Evolutionary conservation across 64 coral and sea anemone genomes (phyloP).

Genomic region (Astreopora myriophthalma): DNA sequence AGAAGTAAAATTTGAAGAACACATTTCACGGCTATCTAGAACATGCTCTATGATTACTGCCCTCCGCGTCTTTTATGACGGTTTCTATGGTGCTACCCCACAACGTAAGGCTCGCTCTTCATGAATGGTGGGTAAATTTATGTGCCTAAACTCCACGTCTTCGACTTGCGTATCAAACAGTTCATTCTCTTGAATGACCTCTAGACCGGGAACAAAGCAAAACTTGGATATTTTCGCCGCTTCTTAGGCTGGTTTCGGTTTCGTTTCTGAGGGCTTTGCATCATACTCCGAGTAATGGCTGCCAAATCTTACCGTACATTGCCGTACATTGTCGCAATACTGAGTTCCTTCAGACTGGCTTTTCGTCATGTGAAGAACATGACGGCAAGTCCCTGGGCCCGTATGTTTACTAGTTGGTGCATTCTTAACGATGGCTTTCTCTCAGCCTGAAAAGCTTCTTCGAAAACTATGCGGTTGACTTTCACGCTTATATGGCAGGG

Average conservation of each 20-base stretch:
- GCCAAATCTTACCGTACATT: slow-evolving; percentile 15
- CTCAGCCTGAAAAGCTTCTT: too few relatives aligned
- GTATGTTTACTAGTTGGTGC: too few relatives aligned
- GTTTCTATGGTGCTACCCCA: not conserved
- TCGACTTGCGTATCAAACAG: not conserved
- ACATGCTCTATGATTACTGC: too few relatives aligned
- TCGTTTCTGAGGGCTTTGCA: slow-evolving; percentile 10
- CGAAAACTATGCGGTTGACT: too few relatives aligned
- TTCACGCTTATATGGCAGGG: too few relatives aligned
- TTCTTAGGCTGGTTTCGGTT: slow-evolving; percentile 49
- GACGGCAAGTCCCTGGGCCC: too few relatives aligned
- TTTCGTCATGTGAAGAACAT: too few relatives aligned
- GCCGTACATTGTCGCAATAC: too few relatives aligned
- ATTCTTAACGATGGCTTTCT: too few relatives aligned
- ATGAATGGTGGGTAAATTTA: slow-evolving; percentile 5
- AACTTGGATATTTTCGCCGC: slow-evolving; percentile 48
- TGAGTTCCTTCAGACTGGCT: too few relatives aligned
- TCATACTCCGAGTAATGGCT: slow-evolving; percentile 6
- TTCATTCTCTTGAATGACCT: slow-evolving; percentile 62
- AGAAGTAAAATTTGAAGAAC: too few relatives aligned
- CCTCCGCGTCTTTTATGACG: not conserved
- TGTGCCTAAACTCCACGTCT: not conserved
- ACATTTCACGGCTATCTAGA: too few relatives aligned
- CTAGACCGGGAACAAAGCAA: slow-evolving; percentile 48
- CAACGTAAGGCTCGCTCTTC: slow-evolving; percentile 16